Evolutionary conservation across 1,140 invertebrate species (phyloP).

Genomic region (Proctacanthus coquilletti): DNA sequence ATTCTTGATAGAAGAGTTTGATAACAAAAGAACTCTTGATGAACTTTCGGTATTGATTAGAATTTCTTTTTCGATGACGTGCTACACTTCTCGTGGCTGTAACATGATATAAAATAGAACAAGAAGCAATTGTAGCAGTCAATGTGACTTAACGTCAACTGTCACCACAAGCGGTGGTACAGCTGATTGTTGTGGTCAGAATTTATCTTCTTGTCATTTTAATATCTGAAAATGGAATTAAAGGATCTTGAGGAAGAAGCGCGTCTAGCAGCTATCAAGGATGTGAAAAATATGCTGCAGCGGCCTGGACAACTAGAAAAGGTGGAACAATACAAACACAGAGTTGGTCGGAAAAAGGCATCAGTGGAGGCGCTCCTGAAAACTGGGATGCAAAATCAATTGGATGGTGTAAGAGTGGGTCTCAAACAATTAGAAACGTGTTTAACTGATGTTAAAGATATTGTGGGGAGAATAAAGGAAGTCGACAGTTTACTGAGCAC

Average conservation of each 20-base stretch:
- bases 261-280: constrained; percentile 67
- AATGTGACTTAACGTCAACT: too few relatives aligned
- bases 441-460: constrained; percentile 70
- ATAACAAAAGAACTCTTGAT: too few relatives aligned
- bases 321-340: constrained; percentile 34
- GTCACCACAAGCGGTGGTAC: too few relatives aligned
- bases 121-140: too few relatives aligned
- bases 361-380: constrained; percentile 95
- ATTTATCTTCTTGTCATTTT: too few relatives aligned
- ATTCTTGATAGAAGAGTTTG: too few relatives aligned
- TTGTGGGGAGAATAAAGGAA: constrained; percentile 49
- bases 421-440: constrained; percentile 78
- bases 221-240: constrained; percentile 66
- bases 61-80: too few relatives aligned
- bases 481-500: constrained; percentile 45
- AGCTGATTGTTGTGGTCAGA: too few relatives aligned
- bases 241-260: constrained; percentile 71
- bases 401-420: constrained; percentile 89
- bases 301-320: constrained; percentile 91
- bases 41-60: too few relatives aligned
- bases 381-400: constrained; percentile 94
- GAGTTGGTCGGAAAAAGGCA: constrained; percentile 66
- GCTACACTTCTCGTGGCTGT: too few relatives aligned
- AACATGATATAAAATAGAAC: too few relatives aligned
- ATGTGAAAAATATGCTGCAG: constrained; percentile 88